Percentiles rank a stretch among this genome's conserved stretches.
Conservation (phyloP, 2,797 vertebrate genomes). For the Vespertilio murinus region DNA sequence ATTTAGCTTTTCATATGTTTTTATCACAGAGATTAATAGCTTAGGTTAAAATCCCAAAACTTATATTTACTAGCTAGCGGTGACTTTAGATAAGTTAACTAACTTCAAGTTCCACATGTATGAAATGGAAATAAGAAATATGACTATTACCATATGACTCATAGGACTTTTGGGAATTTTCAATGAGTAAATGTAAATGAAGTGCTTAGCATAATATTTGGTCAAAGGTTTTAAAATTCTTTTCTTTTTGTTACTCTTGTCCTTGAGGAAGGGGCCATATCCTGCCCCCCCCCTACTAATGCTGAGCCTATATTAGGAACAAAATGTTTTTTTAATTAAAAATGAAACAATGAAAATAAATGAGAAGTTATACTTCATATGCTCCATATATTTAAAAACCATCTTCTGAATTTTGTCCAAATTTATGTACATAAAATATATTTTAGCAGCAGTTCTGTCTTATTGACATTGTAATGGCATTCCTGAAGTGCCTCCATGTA, state of each 20-base stretch:
- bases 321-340: not conserved
- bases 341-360: not conserved
- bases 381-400: not conserved
- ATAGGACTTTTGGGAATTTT: not conserved
- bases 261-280: not conserved
- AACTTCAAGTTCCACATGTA: not conserved
- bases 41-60: not conserved
- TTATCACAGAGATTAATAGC: not conserved
- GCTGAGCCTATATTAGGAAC: not conserved
- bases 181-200: not conserved
- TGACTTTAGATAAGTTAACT: not conserved
- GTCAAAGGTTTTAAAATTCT: not conserved
- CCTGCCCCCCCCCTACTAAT: not conserved
- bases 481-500: not conserved
- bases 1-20: not conserved
- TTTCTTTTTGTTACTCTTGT: slow-evolving; percentile 13
- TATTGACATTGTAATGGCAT: not conserved
- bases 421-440: not conserved
- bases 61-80: not conserved
- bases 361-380: not conserved
- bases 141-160: not conserved
- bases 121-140: slow-evolving; percentile 16
- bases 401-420: not conserved
- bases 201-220: not conserved
- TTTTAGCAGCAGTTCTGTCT: not conserved